phyloP scores from a whole-genome alignment of 92 coral and sea anemone species.

The Parazoanthus swiftii region DNA sequence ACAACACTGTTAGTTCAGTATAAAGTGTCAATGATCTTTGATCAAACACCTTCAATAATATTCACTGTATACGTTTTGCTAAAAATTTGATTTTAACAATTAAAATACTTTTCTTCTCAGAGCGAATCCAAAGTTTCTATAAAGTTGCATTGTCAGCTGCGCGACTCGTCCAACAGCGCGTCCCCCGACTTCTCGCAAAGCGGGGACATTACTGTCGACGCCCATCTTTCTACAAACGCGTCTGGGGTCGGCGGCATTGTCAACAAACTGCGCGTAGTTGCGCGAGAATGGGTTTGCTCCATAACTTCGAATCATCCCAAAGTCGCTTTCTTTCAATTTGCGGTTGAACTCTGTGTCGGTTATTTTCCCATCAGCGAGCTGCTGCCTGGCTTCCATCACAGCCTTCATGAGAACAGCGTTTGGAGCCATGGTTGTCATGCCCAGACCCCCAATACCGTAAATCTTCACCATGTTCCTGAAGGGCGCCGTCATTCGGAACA shows the following conservation, averaged over 20 bases:
- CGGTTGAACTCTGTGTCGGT: conserved; percentile 26
- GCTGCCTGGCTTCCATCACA: conserved; percentile 29
- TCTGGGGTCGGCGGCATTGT: conserved; percentile 33
- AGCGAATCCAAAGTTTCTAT: neutral
- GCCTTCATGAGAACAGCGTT: conserved; percentile 38
- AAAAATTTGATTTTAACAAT: neutral
- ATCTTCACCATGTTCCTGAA: conserved; percentile 19
- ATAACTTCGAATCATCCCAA: conserved; percentile 29
- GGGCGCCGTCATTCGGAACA: conserved; percentile 23
- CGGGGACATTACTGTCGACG: conserved; percentile 8
- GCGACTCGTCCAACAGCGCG: conserved; percentile 16
- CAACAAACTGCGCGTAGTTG: conserved; percentile 31
- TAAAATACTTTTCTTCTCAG: neutral
- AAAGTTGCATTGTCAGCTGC: neutral
- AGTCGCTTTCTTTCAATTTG: conserved; percentile 22
- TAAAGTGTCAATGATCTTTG: too few relatives aligned
- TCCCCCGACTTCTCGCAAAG: neutral
- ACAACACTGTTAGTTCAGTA: too few relatives aligned
- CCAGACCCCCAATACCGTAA: conserved; percentile 32
- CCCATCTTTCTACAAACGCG: conserved; percentile 28
- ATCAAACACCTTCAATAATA: too few relatives aligned
- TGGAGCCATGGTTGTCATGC: conserved; percentile 28
- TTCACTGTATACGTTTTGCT: too few relatives aligned
- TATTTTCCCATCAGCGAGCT: conserved; percentile 28
- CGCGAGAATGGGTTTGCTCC: conserved; percentile 31